Percentiles rank a stretch among this genome's conserved stretches.
These are phyloP conservation scores for Pollenia griseotomentosa DNA, from an alignment of 2,888 invertebrate species.

Conservation along the genomic window DNA sequence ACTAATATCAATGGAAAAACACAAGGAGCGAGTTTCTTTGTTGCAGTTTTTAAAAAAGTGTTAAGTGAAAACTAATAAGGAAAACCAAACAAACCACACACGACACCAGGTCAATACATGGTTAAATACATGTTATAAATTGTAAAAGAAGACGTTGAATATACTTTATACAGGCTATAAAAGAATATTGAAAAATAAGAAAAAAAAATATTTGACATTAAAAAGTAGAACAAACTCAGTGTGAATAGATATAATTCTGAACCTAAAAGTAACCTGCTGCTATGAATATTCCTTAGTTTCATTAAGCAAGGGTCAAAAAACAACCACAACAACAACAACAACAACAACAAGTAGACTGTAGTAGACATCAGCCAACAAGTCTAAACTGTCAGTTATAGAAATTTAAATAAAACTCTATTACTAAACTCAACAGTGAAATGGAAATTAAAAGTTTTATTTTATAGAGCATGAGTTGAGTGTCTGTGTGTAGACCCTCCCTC, in stretches of 20 bases:
- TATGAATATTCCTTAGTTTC: conserved; percentile 1
- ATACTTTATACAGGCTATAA: neutral
- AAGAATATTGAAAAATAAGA: neutral
- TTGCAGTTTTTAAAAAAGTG: conserved; percentile 8
- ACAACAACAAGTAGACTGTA: neutral
- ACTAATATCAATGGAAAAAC: neutral
- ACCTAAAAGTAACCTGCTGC: conserved; percentile 41
- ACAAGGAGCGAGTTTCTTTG: neutral
- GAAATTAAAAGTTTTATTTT: conserved; percentile 1
- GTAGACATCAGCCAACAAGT: conserved; percentile 56
- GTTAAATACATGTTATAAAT: conserved; percentile 35
- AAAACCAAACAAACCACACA: conserved; percentile 32
- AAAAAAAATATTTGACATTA: conserved; percentile 38
- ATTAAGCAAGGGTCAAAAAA: conserved; percentile 44
- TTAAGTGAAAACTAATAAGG: conserved; percentile 61
- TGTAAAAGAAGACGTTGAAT: conserved; percentile 27
- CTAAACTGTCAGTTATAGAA: conserved; percentile 65
- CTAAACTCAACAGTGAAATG: neutral
- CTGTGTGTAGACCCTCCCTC: conserved; percentile 58
- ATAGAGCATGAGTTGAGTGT: conserved; percentile 26
- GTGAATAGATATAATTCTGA: conserved; percentile 16
- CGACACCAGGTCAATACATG: conserved; percentile 55
- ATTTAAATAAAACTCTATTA: conserved; percentile 26
- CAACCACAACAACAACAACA: neutral
- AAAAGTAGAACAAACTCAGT: conserved; percentile 63